phyloP scores from a whole-genome alignment of 2,888 invertebrate species.

The Xanthia togata region DNA sequence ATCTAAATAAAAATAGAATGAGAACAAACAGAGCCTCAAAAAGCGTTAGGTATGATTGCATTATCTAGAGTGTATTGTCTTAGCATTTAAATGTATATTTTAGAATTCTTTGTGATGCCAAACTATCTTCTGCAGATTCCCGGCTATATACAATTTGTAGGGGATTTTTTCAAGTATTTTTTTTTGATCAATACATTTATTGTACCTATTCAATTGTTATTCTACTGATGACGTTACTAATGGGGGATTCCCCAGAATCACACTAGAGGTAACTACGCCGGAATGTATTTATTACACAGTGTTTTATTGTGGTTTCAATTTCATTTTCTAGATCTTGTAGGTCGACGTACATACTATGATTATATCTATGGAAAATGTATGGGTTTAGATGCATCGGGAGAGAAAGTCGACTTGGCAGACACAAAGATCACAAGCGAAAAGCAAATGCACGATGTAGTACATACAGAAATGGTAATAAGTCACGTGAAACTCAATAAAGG shows the following conservation, averaged over 20 bases:
- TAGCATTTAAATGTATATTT: slow-evolving; percentile 30
- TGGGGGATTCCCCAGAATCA: slow-evolving; percentile 16
- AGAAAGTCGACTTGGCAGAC: slow-evolving; percentile 82
- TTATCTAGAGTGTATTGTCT: slow-evolving; percentile 39
- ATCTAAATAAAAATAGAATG: slow-evolving; percentile 62
- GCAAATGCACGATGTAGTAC: slow-evolving; percentile 66
- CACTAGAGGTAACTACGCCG: background rate
- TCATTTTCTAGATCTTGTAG: slow-evolving; percentile 1
- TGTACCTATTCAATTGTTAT: slow-evolving; percentile 20
- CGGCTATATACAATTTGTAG: background rate
- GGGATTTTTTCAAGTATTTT: background rate
- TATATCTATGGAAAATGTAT: slow-evolving; percentile 69
- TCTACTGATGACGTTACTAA: slow-evolving; percentile 6
- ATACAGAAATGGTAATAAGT: slow-evolving; percentile 71
- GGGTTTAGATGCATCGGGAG: slow-evolving; percentile 70
- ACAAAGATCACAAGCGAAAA: slow-evolving; percentile 76
- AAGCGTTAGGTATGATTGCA: slow-evolving; percentile 51
- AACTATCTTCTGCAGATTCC: slow-evolving; percentile 39
- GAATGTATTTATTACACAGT: background rate
- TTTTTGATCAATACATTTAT: background rate
- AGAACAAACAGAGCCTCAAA: slow-evolving; percentile 53
- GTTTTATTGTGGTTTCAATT: background rate
- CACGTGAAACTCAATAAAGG: slow-evolving; percentile 73
- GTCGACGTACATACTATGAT: slow-evolving; percentile 14
- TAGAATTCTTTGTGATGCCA: slow-evolving; percentile 41